A percentile compares a stretch with the other conserved stretches of the same genome.
Evolutionary conservation across 2,113 vertebrate genomes (phyloP).

Genomic region (Tenebrosternarchus preto): DNA sequence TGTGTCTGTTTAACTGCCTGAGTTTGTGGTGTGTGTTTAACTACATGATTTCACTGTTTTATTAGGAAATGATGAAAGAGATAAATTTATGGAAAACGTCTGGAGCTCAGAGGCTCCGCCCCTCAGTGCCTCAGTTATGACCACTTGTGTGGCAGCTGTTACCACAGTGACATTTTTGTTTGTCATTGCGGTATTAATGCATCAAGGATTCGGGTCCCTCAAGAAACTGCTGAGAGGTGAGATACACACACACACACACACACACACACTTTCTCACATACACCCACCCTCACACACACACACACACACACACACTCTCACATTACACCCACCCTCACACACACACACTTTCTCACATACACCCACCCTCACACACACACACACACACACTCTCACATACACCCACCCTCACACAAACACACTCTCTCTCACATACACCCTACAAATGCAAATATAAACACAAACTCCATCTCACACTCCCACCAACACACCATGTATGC

Average conservation of each 20-base stretch:
- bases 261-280: background rate
- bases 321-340: background rate
- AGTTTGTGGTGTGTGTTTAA: constrained; percentile 21
- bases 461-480: background rate
- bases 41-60: constrained; percentile 10
- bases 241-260: constrained; percentile 1
- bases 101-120: constrained; percentile 57
- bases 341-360: background rate
- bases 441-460: too few species aligned
- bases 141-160: constrained; percentile 72
- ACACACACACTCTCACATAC: constrained; percentile 2
- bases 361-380: background rate
- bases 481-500: background rate
- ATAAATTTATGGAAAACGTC: constrained; percentile 59
- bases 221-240: constrained; percentile 56
- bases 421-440: background rate
- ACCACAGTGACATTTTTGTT: constrained; percentile 71
- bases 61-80: constrained; percentile 68
- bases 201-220: constrained; percentile 64
- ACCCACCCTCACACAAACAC: background rate
- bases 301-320: background rate
- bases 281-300: background rate
- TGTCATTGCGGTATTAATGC: constrained; percentile 71
- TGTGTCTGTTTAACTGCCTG: background rate
- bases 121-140: constrained; percentile 61